Base-by-base conservation (phyloP, 1,140 invertebrate species). In the Drosophila punjabiensis region DNA sequence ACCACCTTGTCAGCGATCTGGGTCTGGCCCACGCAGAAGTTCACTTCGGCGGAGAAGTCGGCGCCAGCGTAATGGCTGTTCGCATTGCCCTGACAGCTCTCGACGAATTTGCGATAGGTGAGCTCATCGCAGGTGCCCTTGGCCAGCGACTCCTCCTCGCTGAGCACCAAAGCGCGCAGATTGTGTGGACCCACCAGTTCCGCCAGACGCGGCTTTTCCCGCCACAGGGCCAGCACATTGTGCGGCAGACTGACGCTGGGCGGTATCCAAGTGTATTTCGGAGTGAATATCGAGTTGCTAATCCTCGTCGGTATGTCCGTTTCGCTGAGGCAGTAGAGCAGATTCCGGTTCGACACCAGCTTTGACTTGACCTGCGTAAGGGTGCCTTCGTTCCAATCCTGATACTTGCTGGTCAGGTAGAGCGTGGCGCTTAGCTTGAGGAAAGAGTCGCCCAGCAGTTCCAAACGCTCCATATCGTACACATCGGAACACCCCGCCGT, bases 381-480 rank as follows among this genome's bases (percentile, higher is more conserved):
- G 65, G 95, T 94, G 0, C 98, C 98, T 93, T 99, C 98, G 73
- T 96, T 95, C 64, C 95, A 95, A 0, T 93, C 92, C 0, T 95
- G 95, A 93, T 96, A 98, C 55, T 94, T 95, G 70, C 96, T 95
- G 83, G 95, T 96, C 13, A 98, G 92, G 86, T 96, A 97, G 0
- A 97, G 88, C 10, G 96, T 96, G 13, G 95, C 94, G 5, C 95
- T 95, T 78, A 97, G 96, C 93, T 99, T 99, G 1, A 99, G 94
- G 88, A 98, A 98, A 1, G 97, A 96, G 93, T 99, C 98, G 0
- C 98, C 98, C 18, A 99, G 94, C 0, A 96, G 97, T 93, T 99
- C 98, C 6, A 96, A 92, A 6, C 97, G 94, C 92, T 99, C 98
- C 73, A 98, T 94, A 92, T 98, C 96, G 56, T 98, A 96, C 7